These are phyloP conservation scores for Megathymus violae DNA, from an alignment of 1,140 invertebrate species.

Conservation along the genomic window DNA sequence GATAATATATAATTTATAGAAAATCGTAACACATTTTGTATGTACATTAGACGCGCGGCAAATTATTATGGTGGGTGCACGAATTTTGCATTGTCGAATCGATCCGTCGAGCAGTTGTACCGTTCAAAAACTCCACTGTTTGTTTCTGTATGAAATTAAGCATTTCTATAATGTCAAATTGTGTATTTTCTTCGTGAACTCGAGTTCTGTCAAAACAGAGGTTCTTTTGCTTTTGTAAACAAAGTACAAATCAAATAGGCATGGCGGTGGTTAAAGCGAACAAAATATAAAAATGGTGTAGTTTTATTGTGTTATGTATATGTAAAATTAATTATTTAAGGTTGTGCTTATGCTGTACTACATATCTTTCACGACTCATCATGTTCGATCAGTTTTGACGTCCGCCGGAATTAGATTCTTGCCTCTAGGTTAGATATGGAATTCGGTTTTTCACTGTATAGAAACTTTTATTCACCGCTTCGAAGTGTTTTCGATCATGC, in stretches of 20 bases:
- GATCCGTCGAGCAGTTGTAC: too few relatives aligned
- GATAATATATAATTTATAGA: background rate
- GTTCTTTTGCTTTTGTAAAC: conserved; percentile 60
- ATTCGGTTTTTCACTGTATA: conserved; percentile 19
- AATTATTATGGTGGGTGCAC: background rate
- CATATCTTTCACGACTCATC: conserved; percentile 54
- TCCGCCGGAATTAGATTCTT: conserved; percentile 48
- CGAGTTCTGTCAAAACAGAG: conserved; percentile 21
- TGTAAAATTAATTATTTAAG: conserved; percentile 45
- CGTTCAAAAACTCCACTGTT: too few relatives aligned
- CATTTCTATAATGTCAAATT: conserved; percentile 23
- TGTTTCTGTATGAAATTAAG: conserved; percentile 2
- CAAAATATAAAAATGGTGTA: conserved; percentile 49
- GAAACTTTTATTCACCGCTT: background rate
- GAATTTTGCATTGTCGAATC: too few relatives aligned
- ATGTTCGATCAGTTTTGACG: conserved; percentile 37
- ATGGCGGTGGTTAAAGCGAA: conserved; percentile 51
- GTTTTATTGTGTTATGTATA: conserved; percentile 46
- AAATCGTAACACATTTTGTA: background rate
- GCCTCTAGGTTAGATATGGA: conserved; percentile 48
- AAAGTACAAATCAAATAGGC: conserved; percentile 72
- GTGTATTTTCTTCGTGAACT: conserved; percentile 18
- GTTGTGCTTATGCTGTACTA: conserved; percentile 68
- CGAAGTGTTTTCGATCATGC: background rate
- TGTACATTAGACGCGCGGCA: too few relatives aligned